phyloP scores from a whole-genome alignment of 2,888 invertebrate species.

The Drosophila anomelani region DNA sequence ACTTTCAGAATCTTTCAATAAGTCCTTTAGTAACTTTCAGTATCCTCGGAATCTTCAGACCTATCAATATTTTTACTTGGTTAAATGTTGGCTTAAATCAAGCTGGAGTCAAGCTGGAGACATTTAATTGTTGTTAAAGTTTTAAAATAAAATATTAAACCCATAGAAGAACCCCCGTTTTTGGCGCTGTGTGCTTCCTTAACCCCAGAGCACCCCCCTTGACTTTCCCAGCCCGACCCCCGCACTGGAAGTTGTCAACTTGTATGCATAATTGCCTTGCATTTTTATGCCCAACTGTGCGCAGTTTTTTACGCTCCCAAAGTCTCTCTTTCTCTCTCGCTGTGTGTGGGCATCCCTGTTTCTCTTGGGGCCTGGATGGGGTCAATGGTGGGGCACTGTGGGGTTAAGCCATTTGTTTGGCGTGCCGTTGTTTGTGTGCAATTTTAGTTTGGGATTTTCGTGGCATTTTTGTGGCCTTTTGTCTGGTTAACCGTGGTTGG shows the following conservation, averaged over 20 bases:
- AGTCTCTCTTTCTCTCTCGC: slow-evolving; percentile 22
- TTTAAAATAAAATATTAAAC: not conserved
- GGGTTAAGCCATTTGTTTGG: slow-evolving; percentile 40
- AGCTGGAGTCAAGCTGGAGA: too few species aligned
- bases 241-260: slow-evolving; percentile 74
- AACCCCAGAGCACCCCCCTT: slow-evolving; percentile 2
- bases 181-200: slow-evolving; percentile 5
- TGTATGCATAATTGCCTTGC: slow-evolving; percentile 77
- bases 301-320: slow-evolving; percentile 57
- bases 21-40: not conserved
- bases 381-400: slow-evolving; percentile 6
- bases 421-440: slow-evolving; percentile 69
- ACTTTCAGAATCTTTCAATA: not conserved
- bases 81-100: too few species aligned
- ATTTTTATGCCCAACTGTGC: slow-evolving; percentile 60
- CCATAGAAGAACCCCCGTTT: not conserved
- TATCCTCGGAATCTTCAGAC: not conserved
- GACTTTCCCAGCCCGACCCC: slow-evolving; percentile 3
- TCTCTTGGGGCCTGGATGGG: slow-evolving; percentile 13
- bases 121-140: too few species aligned
- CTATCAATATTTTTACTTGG: not conserved
- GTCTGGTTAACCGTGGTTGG: slow-evolving; percentile 84
- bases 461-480: slow-evolving; percentile 84
- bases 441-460: slow-evolving; percentile 84
- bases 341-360: slow-evolving; percentile 11